Conservation (phyloP, 2,113 vertebrate species). For the Zosterops japonicus region DNA sequence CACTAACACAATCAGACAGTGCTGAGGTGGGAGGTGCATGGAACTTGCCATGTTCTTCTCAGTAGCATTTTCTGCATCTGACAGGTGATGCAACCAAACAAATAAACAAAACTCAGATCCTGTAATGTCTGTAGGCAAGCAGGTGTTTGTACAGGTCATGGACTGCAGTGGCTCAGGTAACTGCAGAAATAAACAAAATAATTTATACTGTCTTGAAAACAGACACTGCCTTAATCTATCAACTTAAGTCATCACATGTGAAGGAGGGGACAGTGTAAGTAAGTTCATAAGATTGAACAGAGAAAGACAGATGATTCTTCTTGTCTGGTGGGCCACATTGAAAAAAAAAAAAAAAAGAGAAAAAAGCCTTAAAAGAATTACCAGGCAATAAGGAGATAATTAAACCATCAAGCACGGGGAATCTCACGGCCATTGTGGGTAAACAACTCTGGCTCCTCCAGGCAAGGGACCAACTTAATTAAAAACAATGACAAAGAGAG, state of each 20-base stretch:
- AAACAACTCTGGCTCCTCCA: slow-evolving; percentile 34
- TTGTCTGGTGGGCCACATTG: neutral
- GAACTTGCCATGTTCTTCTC: neutral
- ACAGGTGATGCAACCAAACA: neutral
- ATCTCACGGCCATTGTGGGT: neutral
- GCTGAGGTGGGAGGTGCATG: neutral
- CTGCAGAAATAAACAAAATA: neutral
- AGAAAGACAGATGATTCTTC: neutral
- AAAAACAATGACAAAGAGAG: neutral
- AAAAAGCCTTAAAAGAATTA: slow-evolving; percentile 16
- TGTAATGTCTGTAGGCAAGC: neutral
- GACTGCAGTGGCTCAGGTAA: neutral
- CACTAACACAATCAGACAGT: neutral
- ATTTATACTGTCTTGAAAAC: neutral
- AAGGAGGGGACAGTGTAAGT: neutral
- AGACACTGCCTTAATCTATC: neutral
- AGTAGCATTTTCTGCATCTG: neutral
- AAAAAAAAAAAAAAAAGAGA: neutral
- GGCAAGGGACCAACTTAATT: slow-evolving; percentile 38
- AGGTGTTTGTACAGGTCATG: neutral
- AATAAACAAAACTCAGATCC: neutral
- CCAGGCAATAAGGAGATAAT: slow-evolving; percentile 27
- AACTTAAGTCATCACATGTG: neutral
- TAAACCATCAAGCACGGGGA: slow-evolving; percentile 19
- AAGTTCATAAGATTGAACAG: neutral